Conservation (phyloP, 2,888 invertebrate species). For the Tenodera sinensis region DNA sequence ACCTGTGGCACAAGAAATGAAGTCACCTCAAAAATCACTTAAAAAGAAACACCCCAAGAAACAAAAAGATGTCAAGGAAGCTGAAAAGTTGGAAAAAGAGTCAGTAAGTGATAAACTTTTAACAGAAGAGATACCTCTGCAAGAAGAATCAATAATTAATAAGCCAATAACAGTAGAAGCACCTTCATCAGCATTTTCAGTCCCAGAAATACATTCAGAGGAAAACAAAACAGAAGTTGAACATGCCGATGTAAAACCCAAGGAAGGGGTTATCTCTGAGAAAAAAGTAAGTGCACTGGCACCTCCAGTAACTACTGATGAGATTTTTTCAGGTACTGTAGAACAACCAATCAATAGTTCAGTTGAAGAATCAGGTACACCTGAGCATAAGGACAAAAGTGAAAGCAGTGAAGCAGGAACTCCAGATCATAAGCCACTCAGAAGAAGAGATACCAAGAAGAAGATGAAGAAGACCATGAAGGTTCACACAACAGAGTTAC, state of each 20-base stretch:
- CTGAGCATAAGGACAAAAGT: neutral
- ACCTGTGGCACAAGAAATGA: neutral
- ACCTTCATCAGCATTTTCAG: too few relatives aligned
- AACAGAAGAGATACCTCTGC: neutral
- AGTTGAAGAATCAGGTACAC: neutral
- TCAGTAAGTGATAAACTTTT: neutral
- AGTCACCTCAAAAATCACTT: neutral
- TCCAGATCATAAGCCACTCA: constrained; percentile 2
- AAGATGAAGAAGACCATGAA: constrained; percentile 10
- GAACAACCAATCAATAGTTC: neutral
- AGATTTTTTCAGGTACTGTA: neutral
- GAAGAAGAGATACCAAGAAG: constrained; percentile 28
- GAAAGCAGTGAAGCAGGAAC: neutral
- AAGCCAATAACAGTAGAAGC: too few relatives aligned
- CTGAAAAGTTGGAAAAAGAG: neutral
- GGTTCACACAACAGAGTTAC: neutral
- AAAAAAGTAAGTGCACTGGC: neutral
- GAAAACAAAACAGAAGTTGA: neutral
- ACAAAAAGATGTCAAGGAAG: neutral
- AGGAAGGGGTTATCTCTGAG: neutral
- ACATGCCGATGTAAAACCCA: neutral
- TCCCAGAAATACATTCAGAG: neutral
- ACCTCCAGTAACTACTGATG: neutral
- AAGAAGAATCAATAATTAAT: too few relatives aligned
- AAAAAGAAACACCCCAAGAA: neutral